Evolutionary conservation across 1,140 invertebrate genomes (phyloP), one percentile per base, ranked within the genome.

Genomic region (Tetragnatha versicolor): DNA sequence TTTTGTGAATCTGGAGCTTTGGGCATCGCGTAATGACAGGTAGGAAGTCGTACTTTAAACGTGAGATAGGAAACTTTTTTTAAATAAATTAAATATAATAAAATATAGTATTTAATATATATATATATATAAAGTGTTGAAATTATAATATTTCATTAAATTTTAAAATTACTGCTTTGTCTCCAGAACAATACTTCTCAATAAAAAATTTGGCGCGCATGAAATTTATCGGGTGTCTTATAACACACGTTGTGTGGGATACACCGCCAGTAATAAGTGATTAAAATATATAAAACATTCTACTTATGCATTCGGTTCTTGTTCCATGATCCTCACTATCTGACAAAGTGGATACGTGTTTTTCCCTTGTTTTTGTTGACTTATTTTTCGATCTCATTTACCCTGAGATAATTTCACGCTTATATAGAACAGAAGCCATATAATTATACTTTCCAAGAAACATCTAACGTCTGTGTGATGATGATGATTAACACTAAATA

Each of bases 301-400:
- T 58, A n/a, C 31, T 58, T 58, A 58, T 33, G 55, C 35, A 58
- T 58, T 27, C 55, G 35, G n/a, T 58, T 58, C 55, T 58, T 58
- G 55, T 58, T 58, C 20, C 22, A 27, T 33, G 35, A 58, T 31
- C 55, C 17, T 31, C 55, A 31, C 29, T 31, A 33, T 58, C 29
- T 31, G 35, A 58, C 31, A 31, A 58, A n/a, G 55, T 31, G 51
- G 35, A 58, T 33, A 17, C 35, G 29, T 58, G 14, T 10, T 33
- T 58, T 58, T 58, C 29, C 55, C 55, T 33, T 33, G 29, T 35
- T n/a, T 33, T 20, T 7, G 35, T 27, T n/a, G 55, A 14, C 29
- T 33, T 33, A 33, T n/a, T n/a, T 58, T 58, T 58, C 55, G 35
- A 27, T 27, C 55, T 58, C 35, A 33, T 33, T 14, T 14, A 31